These are phyloP conservation scores for Serinus canaria DNA, from an alignment of 2,113 vertebrate genomes.

Conservation along the genomic window DNA sequence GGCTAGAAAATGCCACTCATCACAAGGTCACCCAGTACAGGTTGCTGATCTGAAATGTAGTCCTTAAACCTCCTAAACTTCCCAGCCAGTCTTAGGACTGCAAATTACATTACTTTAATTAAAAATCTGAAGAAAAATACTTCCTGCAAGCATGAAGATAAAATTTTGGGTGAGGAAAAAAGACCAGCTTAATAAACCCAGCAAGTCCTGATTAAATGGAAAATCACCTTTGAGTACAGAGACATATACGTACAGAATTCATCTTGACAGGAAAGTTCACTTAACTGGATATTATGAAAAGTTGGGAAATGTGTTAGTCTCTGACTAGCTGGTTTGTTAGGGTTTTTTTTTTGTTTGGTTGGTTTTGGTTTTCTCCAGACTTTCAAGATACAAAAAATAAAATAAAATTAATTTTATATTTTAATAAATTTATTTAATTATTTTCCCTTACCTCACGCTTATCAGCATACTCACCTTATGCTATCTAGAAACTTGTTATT, in stretches of 20 bases:
- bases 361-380: not conserved
- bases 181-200: not conserved
- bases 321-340: not conserved
- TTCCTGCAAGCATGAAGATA: constrained; percentile 1
- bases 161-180: not conserved
- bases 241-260: not conserved
- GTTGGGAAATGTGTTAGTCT: not conserved
- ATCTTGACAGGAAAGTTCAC: not conserved
- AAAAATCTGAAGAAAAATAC: not conserved
- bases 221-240: not conserved
- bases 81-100: not conserved
- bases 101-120: constrained; percentile 26
- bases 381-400: not conserved
- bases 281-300: not conserved
- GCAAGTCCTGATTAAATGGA: not conserved
- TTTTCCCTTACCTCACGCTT: not conserved
- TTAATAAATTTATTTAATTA: not conserved
- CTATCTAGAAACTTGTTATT: not conserved
- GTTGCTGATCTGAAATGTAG: constrained; percentile 12
- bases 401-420: not conserved
- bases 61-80: constrained; percentile 19
- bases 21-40: not conserved
- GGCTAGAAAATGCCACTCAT: not conserved
- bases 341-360: rapidly evolving
- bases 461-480: rapidly evolving